Evolutionary conservation across 2,113 vertebrate species (phyloP).

Genomic region (Asarcornis scutulata): DNA sequence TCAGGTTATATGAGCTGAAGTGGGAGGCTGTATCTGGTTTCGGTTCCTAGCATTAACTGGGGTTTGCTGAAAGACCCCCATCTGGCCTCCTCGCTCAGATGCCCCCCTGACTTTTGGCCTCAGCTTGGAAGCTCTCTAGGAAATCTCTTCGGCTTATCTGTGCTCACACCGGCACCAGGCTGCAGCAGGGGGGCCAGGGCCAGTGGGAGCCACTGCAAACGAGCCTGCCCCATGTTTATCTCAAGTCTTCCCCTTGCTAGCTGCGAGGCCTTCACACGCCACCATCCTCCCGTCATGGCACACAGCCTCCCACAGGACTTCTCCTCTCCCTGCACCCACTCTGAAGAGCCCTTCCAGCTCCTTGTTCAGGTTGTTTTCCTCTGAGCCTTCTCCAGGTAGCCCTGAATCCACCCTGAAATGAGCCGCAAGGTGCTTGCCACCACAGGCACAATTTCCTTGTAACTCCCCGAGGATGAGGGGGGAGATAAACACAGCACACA

Average conservation of each 20-base stretch:
- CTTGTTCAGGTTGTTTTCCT: background rate
- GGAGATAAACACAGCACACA: background rate
- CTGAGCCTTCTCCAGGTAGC: background rate
- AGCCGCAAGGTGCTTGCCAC: background rate
- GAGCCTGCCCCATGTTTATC: background rate
- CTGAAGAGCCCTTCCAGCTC: background rate
- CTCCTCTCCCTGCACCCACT: background rate
- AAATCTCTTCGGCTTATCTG: background rate
- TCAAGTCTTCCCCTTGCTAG: background rate
- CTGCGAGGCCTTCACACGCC: background rate
- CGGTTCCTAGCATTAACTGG: background rate
- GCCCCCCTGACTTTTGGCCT: background rate
- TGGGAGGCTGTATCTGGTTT: background rate
- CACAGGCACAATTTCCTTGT: background rate
- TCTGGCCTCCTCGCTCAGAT: background rate
- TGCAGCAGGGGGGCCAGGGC: background rate
- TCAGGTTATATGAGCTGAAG: background rate
- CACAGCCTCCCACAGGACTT: fast-evolving
- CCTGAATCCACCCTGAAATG: background rate
- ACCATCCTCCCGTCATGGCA: background rate
- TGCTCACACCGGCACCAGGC: too few relatives aligned
- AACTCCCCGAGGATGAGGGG: background rate
- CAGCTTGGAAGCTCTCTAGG: background rate
- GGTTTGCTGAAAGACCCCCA: background rate
- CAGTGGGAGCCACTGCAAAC: background rate